These are phyloP conservation scores for Tillus elongatus DNA, from an alignment of 2,888 invertebrate genomes.

Conservation along the genomic window DNA sequence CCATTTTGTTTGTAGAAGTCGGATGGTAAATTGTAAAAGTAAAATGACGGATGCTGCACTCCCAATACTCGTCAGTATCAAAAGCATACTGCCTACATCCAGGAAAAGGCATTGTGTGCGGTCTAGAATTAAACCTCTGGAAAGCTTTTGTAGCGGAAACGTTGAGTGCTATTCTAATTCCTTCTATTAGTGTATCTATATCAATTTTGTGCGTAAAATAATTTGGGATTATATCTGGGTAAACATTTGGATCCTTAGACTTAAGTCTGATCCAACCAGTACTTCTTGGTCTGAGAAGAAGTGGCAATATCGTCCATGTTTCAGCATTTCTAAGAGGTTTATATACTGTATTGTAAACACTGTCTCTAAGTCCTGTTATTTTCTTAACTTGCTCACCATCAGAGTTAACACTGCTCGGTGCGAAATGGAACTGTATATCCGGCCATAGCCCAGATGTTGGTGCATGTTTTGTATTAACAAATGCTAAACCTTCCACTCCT, in stretches of 20 bases:
- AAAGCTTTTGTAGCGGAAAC: constrained; percentile 73
- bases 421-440: constrained; percentile 80
- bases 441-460: constrained; percentile 68
- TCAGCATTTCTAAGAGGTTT: constrained; percentile 70
- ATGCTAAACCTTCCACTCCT: constrained; percentile 80
- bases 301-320: constrained; percentile 75
- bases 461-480: constrained; percentile 81
- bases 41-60: constrained; percentile 71
- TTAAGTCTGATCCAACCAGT: constrained; percentile 78
- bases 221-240: constrained; percentile 84
- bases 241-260: constrained; percentile 69
- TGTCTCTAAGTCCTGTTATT: constrained; percentile 65
- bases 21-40: constrained; percentile 79
- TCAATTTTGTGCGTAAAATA: constrained; percentile 84
- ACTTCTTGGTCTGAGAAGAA: constrained; percentile 77
- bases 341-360: constrained; percentile 76
- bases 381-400: constrained; percentile 70
- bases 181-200: constrained; percentile 67
- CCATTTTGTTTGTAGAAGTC: constrained; percentile 80
- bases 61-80: constrained; percentile 79
- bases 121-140: constrained; percentile 68
- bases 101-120: constrained; percentile 71
- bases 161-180: constrained; percentile 73
- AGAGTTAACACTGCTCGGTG: constrained; percentile 74
- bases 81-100: constrained; percentile 66